Conservation (phyloP, 2,888 invertebrate species). For the Gasteruption jaculator region DNA sequence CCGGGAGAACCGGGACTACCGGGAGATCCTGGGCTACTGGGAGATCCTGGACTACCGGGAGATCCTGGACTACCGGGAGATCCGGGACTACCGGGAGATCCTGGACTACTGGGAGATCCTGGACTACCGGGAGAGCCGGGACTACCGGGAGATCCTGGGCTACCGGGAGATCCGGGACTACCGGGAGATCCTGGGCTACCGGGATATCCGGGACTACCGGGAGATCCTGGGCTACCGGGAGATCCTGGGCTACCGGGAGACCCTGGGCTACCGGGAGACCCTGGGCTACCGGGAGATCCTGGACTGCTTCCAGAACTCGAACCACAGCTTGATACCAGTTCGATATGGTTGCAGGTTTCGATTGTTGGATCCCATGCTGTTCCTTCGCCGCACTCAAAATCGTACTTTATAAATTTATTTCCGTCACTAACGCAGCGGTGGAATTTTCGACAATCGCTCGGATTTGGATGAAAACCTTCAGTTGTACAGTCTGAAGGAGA, state of each 20-base stretch:
- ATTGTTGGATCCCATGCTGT: conserved; percentile 59
- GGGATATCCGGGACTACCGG: conserved; percentile 35
- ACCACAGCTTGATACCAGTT: conserved; percentile 32
- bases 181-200: conserved; percentile 18
- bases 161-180: conserved; percentile 9
- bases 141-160: neutral
- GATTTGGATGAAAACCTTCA: conserved; percentile 70
- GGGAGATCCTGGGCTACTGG: neutral
- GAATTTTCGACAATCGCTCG: conserved; percentile 68
- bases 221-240: conserved; percentile 2
- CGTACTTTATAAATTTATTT: conserved; percentile 52
- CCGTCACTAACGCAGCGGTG: conserved; percentile 68
- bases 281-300: conserved; percentile 15
- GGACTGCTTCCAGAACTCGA: no score
- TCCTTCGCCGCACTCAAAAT: conserved; percentile 57
- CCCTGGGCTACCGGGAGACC: conserved; percentile 20
- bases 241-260: conserved; percentile 16
- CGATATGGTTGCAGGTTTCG: conserved; percentile 56
- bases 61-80: conserved; percentile 5
- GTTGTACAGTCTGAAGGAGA: conserved; percentile 26
- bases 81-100: conserved; percentile 5
- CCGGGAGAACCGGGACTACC: conserved; percentile 5
- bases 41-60: conserved; percentile 5
- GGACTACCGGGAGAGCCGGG: conserved; percentile 7
- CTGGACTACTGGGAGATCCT: conserved; percentile 13